Base-by-base conservation (phyloP, 2,113 vertebrate genomes). In the Hystrix cristata region DNA sequence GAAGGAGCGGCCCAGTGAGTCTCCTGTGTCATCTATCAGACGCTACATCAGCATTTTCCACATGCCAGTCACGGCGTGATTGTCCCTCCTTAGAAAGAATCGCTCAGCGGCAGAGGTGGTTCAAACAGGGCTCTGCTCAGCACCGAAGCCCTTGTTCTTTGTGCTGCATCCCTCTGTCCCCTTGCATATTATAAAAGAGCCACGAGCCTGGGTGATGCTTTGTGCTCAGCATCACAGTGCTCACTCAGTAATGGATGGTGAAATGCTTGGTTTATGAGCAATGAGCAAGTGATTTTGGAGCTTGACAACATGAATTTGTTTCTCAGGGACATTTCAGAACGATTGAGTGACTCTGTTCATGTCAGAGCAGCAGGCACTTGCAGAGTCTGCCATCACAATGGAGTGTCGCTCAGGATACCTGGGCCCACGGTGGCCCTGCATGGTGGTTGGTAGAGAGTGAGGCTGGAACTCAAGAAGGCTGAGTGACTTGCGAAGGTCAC, bases 291-390 rank as follows among this genome's bases (percentile, higher is more conserved):
- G n/a, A 4, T 7, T 48, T 48, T 25, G 57, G 27, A 51, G 81
- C 64, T 19, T 10, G 46, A 29, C 15, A 64, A 43, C 3, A 0
- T 23, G n/a, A 11, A n/a, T 93, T 65, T 57, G 5, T 12, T 38
- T 57, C 19, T 76, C 51, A 51, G 72, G 55, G 59, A 10, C 19
- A 23, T 38, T 91, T 65, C 38, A 31, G 16, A 80, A 4, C 21
- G 4, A 2, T 12, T 0, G 0, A 11, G 25, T 21, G 43, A n/a
- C 46, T 25, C 1, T 0, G 2, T 27, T 4, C 48, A 23, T 1
- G 1, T 4, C 1, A 5, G 12, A 16, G 18, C 9, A 4, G 34
- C 18, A 38, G 85, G 34, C 5, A 15, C 9, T n/a, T 0, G 1
- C 65, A 53, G 57, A 5, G 10, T 23, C 18, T 43, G 14, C 25